Base-by-base conservation (phyloP, 1,140 invertebrate species). In the Rhagoletis pomonella region DNA sequence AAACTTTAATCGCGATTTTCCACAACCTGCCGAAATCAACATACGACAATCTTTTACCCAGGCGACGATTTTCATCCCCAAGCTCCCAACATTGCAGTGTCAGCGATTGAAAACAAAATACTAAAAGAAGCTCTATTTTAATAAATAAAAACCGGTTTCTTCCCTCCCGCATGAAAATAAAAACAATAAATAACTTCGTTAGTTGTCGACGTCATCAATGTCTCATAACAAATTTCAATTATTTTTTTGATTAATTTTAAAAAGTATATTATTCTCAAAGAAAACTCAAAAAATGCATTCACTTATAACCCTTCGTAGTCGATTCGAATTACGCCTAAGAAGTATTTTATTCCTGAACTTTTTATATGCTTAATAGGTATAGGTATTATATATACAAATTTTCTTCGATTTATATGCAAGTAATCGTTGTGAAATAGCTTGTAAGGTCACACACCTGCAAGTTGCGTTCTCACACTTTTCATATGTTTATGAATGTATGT, bases 281-380 rank as follows among this genome's bases (percentile, higher is more conserved):
- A 73, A 73, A 73, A 73, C 67, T 44, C 67, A 73, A 42, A 17
- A 17, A 44, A 10, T 47, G 67, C 67, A 73, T 73, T 73, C 12
- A 73, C 67, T 73, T 47, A 17, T 67, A 73, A 1, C 39, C 4
- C 42, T 73, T 10, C 12, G 6, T 73, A 17, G 67, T 47, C 17
- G 29, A 29, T 29, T 29, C 29, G 29, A 29, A 29, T 29, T 29
- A 29, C 29, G 29, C 29, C 29, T 29, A 29, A 29, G 29, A 29
- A 29, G 29, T 29, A 29, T 29, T 29, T 29, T 29, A 29, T 29
- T 29, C 0, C 29, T 29, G 29, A 29, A 29, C 29, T 29, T 29
- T 29, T 29, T 29, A 29, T 29, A 29, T 29, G 29, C 29, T 29
- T 29, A 29, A 29, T 29, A 29, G 29, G 29, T 29, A 29, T 29